A percentile compares a stretch with the other conserved stretches of the same genome.
Conservation (phyloP, 2,113 vertebrate genomes). For the Bos indicus region DNA sequence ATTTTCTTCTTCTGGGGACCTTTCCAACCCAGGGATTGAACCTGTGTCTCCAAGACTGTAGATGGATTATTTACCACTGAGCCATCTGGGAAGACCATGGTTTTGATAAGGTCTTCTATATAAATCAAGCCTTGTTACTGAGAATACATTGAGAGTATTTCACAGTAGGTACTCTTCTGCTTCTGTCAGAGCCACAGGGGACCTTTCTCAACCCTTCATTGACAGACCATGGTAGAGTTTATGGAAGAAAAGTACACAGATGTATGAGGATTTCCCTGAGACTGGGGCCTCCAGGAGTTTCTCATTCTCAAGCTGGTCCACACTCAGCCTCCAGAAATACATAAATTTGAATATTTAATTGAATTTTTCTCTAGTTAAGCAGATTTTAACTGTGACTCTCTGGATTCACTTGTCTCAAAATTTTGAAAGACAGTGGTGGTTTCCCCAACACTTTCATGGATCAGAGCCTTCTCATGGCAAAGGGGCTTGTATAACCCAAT, state of each 20-base stretch:
- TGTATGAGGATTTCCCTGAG: too few species aligned
- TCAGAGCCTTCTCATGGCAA: neutral
- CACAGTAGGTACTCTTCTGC: neutral
- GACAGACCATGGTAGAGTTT: neutral
- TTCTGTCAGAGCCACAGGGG: neutral
- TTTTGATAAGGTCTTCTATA: neutral
- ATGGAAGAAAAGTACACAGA: neutral
- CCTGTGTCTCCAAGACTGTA: neutral
- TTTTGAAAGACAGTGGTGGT: neutral
- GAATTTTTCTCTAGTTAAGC: neutral
- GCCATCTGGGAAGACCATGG: neutral
- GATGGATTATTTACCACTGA: neutral
- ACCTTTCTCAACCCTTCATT: neutral
- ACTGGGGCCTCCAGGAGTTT: neutral
- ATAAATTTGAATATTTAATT: neutral
- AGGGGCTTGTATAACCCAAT: neutral
- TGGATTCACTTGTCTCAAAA: neutral
- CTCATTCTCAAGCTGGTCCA: neutral
- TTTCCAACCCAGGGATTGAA: neutral
- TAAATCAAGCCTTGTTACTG: neutral
- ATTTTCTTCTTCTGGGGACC: neutral
- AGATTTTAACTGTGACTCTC: neutral
- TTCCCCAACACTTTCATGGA: neutral
- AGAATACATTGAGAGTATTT: neutral
- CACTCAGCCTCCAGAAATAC: neutral